Conservation (phyloP, 2,797 vertebrate genomes). For the Cygnus olor region DNA sequence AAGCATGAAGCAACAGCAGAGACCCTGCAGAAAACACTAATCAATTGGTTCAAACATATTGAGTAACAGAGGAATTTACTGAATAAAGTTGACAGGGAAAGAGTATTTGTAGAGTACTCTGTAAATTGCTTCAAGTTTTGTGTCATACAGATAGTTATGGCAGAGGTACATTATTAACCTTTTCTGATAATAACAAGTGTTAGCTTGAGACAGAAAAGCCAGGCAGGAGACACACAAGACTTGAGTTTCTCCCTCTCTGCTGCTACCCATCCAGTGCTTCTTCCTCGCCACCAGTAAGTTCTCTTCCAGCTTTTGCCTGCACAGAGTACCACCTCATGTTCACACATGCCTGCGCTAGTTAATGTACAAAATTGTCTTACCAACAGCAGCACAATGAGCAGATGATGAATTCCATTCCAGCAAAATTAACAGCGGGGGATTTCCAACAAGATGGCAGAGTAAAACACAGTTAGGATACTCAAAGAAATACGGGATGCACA, state of each 20-base stretch:
- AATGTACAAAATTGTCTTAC: constrained; percentile 45
- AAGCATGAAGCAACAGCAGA: not conserved
- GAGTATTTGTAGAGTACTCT: not conserved
- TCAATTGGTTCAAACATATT: not conserved
- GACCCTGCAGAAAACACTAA: not conserved
- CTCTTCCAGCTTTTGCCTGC: not conserved
- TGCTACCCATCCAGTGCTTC: not conserved
- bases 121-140: not conserved
- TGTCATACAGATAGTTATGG: not conserved
- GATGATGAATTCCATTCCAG: constrained; percentile 69
- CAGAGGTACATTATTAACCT: not conserved
- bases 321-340: not conserved
- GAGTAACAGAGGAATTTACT: not conserved
- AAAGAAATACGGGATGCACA: not conserved
- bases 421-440: constrained; percentile 41
- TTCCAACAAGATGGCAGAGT: constrained; percentile 22
- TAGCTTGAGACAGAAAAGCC: not conserved
- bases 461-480: not conserved
- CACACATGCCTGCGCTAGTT: not conserved
- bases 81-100: not conserved
- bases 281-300: not conserved
- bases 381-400: constrained; percentile 49
- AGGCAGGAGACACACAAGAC: not conserved
- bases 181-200: no score
- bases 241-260: not conserved